These are phyloP conservation scores for Deroplatys truncata DNA, from an alignment of 2,888 invertebrate species.

Conservation along the genomic window DNA sequence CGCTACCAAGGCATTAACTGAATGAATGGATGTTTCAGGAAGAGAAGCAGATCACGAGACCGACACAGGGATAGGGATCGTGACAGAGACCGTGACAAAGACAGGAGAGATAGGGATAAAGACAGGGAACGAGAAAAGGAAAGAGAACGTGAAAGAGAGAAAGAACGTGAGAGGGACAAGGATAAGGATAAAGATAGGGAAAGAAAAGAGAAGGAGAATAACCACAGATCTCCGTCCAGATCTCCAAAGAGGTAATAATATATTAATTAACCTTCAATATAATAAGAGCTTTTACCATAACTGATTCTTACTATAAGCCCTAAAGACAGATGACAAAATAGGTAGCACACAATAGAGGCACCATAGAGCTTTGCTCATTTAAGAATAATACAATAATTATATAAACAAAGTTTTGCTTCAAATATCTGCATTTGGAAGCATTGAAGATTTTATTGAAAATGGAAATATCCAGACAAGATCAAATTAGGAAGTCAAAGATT, in stretches of 20 bases:
- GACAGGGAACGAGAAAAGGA: conserved; percentile 30
- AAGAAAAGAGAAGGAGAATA: conserved; percentile 32
- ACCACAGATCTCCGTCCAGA: conserved; percentile 31
- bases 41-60: conserved; percentile 21
- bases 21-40: background rate
- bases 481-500: too few species aligned
- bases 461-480: too few species aligned
- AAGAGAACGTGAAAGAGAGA: conserved; percentile 33
- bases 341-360: too few species aligned
- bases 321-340: too few species aligned
- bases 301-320: too few species aligned
- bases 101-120: conserved; percentile 34
- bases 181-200: conserved; percentile 38
- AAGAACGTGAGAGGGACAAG: conserved; percentile 41
- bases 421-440: too few species aligned
- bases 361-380: too few species aligned
- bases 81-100: conserved; percentile 34
- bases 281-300: too few species aligned
- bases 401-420: too few species aligned
- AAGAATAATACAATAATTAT: too few species aligned
- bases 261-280: background rate
- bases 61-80: conserved; percentile 21
- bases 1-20: too few species aligned
- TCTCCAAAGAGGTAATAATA: conserved; percentile 29
- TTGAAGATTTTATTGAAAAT: too few species aligned